Evolutionary conservation across 2,888 invertebrate genomes (phyloP), one percentile per base, ranked within the genome.

Genomic region (Drosophila longiperda): DNA sequence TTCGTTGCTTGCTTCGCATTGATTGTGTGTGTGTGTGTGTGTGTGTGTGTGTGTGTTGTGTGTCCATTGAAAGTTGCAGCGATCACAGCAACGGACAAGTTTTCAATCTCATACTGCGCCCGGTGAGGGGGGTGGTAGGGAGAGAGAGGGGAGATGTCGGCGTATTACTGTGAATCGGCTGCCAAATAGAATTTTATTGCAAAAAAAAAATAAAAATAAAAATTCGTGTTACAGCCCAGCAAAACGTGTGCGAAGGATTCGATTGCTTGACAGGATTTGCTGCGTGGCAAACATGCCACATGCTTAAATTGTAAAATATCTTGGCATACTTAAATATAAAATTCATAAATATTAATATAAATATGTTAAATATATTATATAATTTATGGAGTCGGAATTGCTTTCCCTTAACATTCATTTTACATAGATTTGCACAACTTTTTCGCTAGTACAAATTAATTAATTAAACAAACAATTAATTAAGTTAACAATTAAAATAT

Each of bases 1-100:
- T 87, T 84, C 75, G 66, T 69, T 69, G 38, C 71, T 66, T 59
- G 49, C 69, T 57, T 62, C 63, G 54, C 64, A 66, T 45, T 76
- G 74, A 64, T 67, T 80, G 50, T 40, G 15, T 34, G 9, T 34
- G 54, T 55, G 54, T 40, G 33, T 32, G 36, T 45, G 29, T 23
- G 38, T 54, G 29, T 40, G 54, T 26, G 54, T 48, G 55, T 11
- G 53, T 61, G 52, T 38, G 40, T 2, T 29, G 29, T 49, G 4
- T 32, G 32, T 33, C 33, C 20, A 52, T 65, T 32, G 57, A 32
- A 23, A 58, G 15, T 45, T 17, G 17, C 45, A 42, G 33, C 33
- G 66, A 66, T 53, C 66, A 34, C 29, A 52, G 32, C 11, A 23
- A 49, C 42, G 23, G 9, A 36, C 20, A 9, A 57, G 32, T 40